Percentiles rank a stretch among this genome's conserved stretches.
Evolutionary conservation across 2,888 invertebrate species (phyloP).

Genomic region (Thumatha senex): DNA sequence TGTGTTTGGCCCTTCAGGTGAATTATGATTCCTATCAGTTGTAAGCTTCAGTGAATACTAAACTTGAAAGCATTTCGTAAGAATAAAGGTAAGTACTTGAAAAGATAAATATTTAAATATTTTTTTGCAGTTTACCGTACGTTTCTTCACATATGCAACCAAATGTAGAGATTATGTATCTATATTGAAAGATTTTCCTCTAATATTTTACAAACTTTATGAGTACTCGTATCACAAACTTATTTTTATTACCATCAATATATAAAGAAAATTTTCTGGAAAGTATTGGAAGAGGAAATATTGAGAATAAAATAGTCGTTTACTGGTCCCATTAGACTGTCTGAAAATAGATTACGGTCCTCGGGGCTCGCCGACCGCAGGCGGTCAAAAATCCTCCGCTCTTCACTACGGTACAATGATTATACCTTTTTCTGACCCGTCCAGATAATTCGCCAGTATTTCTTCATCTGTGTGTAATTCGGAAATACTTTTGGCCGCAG

Average conservation of each 20-base stretch:
- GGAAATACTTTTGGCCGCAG: slow-evolving; percentile 17
- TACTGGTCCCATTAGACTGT: slow-evolving; percentile 34
- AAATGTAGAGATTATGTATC: neutral
- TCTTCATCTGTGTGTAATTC: slow-evolving; percentile 15
- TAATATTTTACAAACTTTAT: neutral
- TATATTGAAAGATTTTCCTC: neutral
- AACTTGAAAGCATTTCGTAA: slow-evolving; percentile 2
- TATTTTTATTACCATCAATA: slow-evolving; percentile 4
- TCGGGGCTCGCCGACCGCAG: slow-evolving; percentile 25
- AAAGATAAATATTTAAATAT: neutral
- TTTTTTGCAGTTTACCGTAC: neutral
- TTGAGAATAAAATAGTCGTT: slow-evolving; percentile 39
- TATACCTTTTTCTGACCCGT: slow-evolving; percentile 34
- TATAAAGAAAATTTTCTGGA: slow-evolving; percentile 22
- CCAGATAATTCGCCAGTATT: slow-evolving; percentile 29
- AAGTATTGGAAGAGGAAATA: slow-evolving; percentile 30
- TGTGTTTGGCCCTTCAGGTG: slow-evolving; percentile 15
- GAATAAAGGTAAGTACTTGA: neutral
- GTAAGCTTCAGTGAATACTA: slow-evolving; percentile 6
- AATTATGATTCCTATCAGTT: slow-evolving; percentile 16
- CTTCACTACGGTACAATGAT: slow-evolving; percentile 31
- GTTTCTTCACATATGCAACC: neutral
- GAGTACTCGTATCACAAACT: slow-evolving; percentile 1
- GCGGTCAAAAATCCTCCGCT: slow-evolving; percentile 22
- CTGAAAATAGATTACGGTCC: slow-evolving; percentile 44